These are phyloP conservation scores for Phoeniculus purpureus DNA, from an alignment of 2,797 vertebrate genomes.

Conservation along the genomic window DNA sequence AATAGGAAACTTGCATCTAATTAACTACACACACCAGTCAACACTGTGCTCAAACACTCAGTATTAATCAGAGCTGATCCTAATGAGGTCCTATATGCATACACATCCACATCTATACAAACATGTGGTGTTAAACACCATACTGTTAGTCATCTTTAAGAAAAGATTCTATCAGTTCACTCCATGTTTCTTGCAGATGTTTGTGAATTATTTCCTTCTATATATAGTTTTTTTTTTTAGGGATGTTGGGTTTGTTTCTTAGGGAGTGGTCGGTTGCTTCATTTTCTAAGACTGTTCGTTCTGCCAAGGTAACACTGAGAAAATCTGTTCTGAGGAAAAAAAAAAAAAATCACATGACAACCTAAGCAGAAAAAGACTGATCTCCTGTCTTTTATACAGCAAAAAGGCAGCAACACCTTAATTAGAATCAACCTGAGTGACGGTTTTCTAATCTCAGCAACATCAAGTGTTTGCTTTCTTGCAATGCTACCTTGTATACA, in stretches of 20 bases:
- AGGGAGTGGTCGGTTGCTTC: background rate
- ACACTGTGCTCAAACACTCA: background rate
- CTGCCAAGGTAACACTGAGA: background rate
- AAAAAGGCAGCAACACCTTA: background rate
- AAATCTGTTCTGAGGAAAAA: background rate
- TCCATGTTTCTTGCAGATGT: constrained; percentile 49
- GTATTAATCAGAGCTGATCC: constrained; percentile 5
- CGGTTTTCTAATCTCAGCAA: background rate
- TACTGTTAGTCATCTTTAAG: constrained; percentile 20
- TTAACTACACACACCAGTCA: constrained; percentile 54
- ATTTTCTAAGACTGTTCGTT: background rate
- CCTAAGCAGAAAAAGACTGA: background rate
- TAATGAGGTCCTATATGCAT: constrained; percentile 26
- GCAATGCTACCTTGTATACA: background rate
- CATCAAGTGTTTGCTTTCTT: background rate
- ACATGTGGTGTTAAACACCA: constrained; percentile 23
- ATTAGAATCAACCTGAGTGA: background rate
- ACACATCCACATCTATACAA: background rate
- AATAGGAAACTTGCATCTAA: constrained; percentile 53
- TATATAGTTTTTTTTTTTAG: background rate
- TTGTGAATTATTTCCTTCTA: background rate
- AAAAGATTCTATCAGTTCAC: background rate
- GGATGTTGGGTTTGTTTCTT: background rate
- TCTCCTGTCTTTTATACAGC: background rate
- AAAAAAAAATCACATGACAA: background rate